phyloP scores from a whole-genome alignment of 2,888 invertebrate species.

The Adelphocoris suturalis region DNA sequence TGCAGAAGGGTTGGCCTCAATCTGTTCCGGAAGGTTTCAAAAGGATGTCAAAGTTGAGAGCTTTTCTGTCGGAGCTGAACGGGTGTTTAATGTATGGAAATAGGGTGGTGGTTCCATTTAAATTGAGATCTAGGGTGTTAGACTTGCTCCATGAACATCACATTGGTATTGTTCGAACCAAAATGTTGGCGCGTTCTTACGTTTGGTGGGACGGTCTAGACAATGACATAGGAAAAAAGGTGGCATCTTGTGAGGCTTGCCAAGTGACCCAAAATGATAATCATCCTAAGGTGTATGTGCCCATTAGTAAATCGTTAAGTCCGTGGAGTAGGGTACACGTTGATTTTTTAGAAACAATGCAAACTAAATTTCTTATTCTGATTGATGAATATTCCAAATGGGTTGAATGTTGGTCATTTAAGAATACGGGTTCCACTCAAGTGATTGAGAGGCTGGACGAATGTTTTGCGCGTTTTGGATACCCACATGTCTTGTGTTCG shows the following conservation, averaged over 20 bases:
- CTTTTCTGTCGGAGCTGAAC: not conserved
- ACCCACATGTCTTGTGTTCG: conserved; percentile 4
- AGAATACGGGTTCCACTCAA: not conserved
- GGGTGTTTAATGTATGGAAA: conserved; percentile 30
- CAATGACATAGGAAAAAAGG: conserved; percentile 26
- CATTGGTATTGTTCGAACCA: conserved; percentile 39
- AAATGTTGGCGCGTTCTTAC: conserved; percentile 44
- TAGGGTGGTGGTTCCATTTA: conserved; percentile 9
- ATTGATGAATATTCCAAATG: conserved; percentile 19
- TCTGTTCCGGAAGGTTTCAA: not conserved
- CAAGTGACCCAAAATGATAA: conserved; percentile 31
- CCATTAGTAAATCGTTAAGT: not conserved
- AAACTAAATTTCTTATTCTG: conserved; percentile 22
- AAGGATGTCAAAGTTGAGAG: not conserved
- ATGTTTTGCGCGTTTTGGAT: conserved; percentile 30
- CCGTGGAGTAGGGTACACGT: conserved; percentile 45
- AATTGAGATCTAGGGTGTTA: not conserved
- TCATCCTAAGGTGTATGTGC: conserved; percentile 1
- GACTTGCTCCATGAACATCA: conserved; percentile 30
- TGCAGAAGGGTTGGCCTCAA: conserved; percentile 8
- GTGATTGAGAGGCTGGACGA: not conserved
- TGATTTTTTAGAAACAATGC: conserved; percentile 38
- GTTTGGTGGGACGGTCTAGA: conserved; percentile 55
- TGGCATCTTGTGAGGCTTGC: conserved; percentile 16
- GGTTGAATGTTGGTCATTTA: not conserved